Percentiles rank a stretch among this genome's conserved stretches.
Conservation (phyloP, 2,888 invertebrate species). For the Tinea trinotella region DNA sequence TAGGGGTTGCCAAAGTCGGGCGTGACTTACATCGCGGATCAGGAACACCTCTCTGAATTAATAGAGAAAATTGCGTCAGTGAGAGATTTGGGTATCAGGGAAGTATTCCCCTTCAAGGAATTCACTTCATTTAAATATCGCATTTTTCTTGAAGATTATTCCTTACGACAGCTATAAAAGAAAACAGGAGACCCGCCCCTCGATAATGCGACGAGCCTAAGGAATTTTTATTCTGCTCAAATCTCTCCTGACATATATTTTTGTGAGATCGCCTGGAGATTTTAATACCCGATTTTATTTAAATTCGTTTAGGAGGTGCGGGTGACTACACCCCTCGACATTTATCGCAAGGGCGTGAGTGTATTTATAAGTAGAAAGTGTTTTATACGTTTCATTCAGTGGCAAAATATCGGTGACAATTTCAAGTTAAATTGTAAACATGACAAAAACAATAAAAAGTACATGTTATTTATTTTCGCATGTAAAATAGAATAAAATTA, state of each 20-base stretch:
- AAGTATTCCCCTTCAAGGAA: slow-evolving; percentile 54
- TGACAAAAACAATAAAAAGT: not conserved
- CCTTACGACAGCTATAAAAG: slow-evolving; percentile 72
- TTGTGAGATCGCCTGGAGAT: slow-evolving; percentile 65
- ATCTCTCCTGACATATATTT: slow-evolving; percentile 71
- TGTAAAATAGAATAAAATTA: too few relatives aligned
- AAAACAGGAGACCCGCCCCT: slow-evolving; percentile 66
- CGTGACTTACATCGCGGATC: slow-evolving; percentile 26
- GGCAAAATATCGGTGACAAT: not conserved
- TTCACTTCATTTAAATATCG: slow-evolving; percentile 72
- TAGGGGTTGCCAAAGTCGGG: not conserved
- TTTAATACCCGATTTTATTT: slow-evolving; percentile 70
- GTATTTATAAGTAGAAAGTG: slow-evolving; percentile 52
- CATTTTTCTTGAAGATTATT: slow-evolving; percentile 73
- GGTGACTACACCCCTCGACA: slow-evolving; percentile 59
- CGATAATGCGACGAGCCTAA: slow-evolving; percentile 66
- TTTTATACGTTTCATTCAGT: slow-evolving; percentile 12
- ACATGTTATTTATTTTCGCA: too few relatives aligned
- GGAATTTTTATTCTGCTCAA: slow-evolving; percentile 71
- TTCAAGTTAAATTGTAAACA: not conserved
- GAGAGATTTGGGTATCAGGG: slow-evolving; percentile 53
- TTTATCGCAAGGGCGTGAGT: slow-evolving; percentile 65
- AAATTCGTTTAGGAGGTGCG: slow-evolving; percentile 66
- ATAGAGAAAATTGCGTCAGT: slow-evolving; percentile 57
- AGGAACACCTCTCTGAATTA: slow-evolving; percentile 42